Percentiles rank a stretch among this genome's conserved stretches.
These are phyloP conservation scores for Nyctibius bracteatus DNA, from an alignment of 2,113 vertebrate species.

Conservation along the genomic window DNA sequence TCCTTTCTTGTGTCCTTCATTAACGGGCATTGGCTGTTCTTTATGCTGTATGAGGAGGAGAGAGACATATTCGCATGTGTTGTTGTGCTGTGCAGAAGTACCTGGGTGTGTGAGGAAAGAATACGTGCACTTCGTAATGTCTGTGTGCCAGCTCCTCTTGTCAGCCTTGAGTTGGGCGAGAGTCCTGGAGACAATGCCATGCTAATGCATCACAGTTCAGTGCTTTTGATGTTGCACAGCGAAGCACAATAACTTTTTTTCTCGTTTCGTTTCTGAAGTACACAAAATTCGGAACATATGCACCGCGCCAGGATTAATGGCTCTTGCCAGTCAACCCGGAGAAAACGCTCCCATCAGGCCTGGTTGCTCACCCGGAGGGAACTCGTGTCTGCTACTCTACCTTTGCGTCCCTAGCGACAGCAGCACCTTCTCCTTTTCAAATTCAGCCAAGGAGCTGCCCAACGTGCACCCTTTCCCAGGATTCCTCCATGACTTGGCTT, in stretches of 20 bases:
- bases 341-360: background rate
- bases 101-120: background rate
- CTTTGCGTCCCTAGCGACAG: background rate
- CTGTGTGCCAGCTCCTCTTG: background rate
- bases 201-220: background rate
- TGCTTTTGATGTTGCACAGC: background rate
- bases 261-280: background rate
- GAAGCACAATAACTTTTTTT: background rate
- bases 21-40: background rate
- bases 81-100: accelerated
- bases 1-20: background rate
- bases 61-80: accelerated
- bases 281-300: conserved; percentile 13
- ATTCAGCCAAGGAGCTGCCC: background rate
- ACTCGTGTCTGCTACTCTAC: background rate
- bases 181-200: background rate
- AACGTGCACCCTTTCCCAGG: background rate
- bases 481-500: background rate
- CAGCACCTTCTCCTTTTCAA: background rate
- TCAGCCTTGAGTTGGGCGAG: background rate
- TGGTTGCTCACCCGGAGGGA: background rate
- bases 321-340: background rate
- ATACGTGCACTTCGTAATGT: background rate
- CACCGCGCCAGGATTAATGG: background rate
- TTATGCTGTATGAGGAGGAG: background rate